Evolutionary conservation across 2,888 invertebrate species (phyloP).

Genomic region (Andrena hattorfiana): DNA sequence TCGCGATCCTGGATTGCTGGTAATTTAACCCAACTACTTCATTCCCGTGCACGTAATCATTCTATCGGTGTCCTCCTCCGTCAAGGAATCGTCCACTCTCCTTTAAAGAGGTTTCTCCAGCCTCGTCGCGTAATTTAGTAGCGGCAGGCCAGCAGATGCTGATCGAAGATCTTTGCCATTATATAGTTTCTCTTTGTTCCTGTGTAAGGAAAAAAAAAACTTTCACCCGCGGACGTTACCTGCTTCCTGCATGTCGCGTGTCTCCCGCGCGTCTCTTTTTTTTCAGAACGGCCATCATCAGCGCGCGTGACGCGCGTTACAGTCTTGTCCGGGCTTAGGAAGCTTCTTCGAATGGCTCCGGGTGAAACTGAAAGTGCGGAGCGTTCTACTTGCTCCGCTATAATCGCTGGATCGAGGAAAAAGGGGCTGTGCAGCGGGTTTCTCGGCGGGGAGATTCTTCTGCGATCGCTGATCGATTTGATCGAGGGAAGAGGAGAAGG

Average conservation of each 20-base stretch:
- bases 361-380: conserved; percentile 13
- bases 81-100: neutral
- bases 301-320: conserved; percentile 3
- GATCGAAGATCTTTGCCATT: conserved; percentile 45
- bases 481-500: neutral
- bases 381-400: neutral
- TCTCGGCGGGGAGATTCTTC: neutral
- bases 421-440: neutral
- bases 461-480: neutral
- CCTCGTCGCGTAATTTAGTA: conserved; percentile 28
- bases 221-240: conserved; percentile 53
- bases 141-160: conserved; percentile 38
- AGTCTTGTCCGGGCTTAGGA: neutral
- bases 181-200: conserved; percentile 49
- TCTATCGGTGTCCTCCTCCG: conserved; percentile 14
- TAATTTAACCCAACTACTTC: neutral
- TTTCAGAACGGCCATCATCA: conserved; percentile 16
- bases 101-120: conserved; percentile 43
- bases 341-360: neutral
- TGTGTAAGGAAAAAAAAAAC: conserved; percentile 31
- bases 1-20: neutral
- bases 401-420: neutral
- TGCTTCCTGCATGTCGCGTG: conserved; percentile 38
- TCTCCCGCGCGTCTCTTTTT: conserved; percentile 6
- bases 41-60: conserved; percentile 1